A percentile compares a stretch with the other conserved stretches of the same genome.
phyloP scores from a whole-genome alignment of 2,888 invertebrate genomes.

The Petrophora chlorosata region DNA sequence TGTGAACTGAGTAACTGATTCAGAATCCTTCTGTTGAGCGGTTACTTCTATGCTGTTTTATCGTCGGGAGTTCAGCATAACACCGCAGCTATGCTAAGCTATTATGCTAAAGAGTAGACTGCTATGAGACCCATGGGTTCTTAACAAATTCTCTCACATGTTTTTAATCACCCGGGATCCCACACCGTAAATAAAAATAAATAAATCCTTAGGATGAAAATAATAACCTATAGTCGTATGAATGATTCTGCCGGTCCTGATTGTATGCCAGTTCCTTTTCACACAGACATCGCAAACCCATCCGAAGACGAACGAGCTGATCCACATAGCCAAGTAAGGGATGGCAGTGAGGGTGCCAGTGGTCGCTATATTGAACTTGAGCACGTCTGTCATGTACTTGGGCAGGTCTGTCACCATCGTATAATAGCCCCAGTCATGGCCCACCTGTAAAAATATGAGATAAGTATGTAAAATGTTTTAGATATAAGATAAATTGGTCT shows the following conservation, averaged over 20 bases:
- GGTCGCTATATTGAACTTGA: slow-evolving; percentile 86
- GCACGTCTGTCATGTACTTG: slow-evolving; percentile 87
- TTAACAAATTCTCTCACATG: no score
- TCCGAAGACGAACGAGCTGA: slow-evolving; percentile 87
- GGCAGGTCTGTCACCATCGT: slow-evolving; percentile 89
- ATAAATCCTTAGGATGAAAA: not conserved
- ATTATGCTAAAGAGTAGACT: no score
- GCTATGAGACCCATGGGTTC: no score
- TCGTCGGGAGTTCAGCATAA: no score
- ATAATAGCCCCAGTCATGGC: slow-evolving; percentile 87
- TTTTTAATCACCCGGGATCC: no score
- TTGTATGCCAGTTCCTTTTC: slow-evolving; percentile 81
- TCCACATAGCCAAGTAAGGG: slow-evolving; percentile 88
- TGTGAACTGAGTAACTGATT: no score
- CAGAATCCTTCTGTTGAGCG: no score
- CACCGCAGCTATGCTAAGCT: no score
- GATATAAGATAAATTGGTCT: not conserved
- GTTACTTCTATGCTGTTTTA: no score
- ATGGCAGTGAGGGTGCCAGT: slow-evolving; percentile 86
- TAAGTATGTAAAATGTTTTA: not conserved
- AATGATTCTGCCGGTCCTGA: slow-evolving; percentile 85
- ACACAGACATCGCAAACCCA: slow-evolving; percentile 88
- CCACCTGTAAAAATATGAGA: slow-evolving; percentile 54
- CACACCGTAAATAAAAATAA: no score
- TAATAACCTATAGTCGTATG: slow-evolving; percentile 87